phyloP scores from a whole-genome alignment of 92 coral and sea anemone species.

The Phenganax stokvisi region DNA sequence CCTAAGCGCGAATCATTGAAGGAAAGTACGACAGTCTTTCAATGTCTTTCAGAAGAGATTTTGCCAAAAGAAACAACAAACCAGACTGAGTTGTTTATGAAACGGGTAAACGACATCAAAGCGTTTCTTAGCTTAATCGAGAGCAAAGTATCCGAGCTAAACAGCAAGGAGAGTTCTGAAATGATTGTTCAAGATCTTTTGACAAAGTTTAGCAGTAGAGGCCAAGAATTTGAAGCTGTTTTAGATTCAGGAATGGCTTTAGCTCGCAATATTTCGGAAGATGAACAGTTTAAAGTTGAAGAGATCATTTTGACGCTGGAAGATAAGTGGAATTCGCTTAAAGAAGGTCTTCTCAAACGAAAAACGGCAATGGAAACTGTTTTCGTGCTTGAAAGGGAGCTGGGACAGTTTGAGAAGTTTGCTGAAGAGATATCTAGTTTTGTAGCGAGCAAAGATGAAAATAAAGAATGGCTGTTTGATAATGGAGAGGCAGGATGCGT shows the following conservation, averaged over 20 bases:
- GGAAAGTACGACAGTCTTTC: no score
- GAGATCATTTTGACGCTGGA: constrained; percentile 22
- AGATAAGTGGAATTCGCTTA: constrained; percentile 19
- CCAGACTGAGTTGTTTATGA: constrained; percentile 14
- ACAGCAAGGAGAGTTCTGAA: background rate
- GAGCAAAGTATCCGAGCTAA: background rate
- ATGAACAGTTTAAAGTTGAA: constrained; percentile 41
- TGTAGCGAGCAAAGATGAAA: constrained; percentile 3
- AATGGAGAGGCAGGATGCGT: constrained; percentile 11
- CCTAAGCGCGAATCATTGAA: no score
- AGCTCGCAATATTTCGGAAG: constrained; percentile 42
- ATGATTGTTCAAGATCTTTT: constrained; percentile 10
- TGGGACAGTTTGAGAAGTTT: constrained; percentile 14
- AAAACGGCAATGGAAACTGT: constrained; percentile 10
- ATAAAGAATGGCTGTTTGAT: constrained; percentile 10
- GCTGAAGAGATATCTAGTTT: constrained; percentile 14
- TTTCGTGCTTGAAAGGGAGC: background rate
- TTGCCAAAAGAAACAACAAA: background rate
- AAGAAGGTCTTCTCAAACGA: background rate
- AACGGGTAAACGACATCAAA: constrained; percentile 7
- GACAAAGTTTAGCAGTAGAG: constrained; percentile 8
- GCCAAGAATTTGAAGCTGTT: constrained; percentile 81
- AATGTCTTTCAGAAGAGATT: background rate
- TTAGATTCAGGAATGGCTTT: constrained; percentile 74
- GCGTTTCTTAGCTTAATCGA: constrained; percentile 1